Conservation (phyloP, 1,140 invertebrate species). For the Parasteatoda tepidariorum region DNA sequence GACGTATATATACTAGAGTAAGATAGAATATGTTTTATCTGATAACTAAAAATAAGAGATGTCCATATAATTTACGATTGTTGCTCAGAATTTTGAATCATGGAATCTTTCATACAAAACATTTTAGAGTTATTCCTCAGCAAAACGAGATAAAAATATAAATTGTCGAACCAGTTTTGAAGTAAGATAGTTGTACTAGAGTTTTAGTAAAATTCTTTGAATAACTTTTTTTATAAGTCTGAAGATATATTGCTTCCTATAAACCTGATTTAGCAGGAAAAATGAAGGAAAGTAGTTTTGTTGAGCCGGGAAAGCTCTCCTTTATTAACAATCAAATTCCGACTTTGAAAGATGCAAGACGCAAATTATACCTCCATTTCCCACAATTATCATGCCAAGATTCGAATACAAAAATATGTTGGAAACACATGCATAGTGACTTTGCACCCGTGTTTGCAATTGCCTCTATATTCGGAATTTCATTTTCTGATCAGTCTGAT, state of each 20-base stretch:
- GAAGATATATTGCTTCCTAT: background rate
- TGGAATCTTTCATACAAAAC: background rate
- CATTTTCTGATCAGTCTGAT: background rate
- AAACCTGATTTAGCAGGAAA: background rate
- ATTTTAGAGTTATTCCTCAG: background rate
- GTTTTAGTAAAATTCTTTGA: background rate
- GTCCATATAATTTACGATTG: too few relatives aligned
- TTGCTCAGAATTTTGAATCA: background rate
- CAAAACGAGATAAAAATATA: background rate
- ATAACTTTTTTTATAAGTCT: background rate
- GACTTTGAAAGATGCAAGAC: background rate
- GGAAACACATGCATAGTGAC: slow-evolving; percentile 18
- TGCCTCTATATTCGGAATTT: slow-evolving; percentile 15
- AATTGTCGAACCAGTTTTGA: background rate
- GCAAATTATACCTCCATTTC: slow-evolving; percentile 22
- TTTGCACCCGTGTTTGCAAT: slow-evolving; percentile 33
- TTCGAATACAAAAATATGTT: background rate
- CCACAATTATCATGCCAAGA: background rate
- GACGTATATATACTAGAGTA: too few relatives aligned
- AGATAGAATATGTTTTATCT: too few relatives aligned
- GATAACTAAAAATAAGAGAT: too few relatives aligned
- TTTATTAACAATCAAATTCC: background rate
- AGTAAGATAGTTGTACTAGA: background rate
- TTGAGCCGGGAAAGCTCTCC: background rate
- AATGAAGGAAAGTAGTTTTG: slow-evolving; percentile 14